Evolutionary conservation across 1,140 invertebrate genomes (phyloP), one percentile per base, ranked within the genome.

Genomic region (Zaprionus camerounensis): DNA sequence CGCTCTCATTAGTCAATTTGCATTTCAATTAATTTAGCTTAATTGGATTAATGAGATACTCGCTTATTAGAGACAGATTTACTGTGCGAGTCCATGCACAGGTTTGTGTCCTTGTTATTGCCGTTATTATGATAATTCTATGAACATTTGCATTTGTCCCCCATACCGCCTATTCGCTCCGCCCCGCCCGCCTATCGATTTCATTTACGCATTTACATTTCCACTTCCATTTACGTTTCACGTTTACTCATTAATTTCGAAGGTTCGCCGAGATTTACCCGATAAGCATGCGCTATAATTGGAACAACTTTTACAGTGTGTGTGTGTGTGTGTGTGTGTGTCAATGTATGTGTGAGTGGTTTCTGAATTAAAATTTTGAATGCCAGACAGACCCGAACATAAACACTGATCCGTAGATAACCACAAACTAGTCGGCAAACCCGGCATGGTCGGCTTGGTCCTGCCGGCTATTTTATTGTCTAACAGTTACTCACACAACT

Each of bases 11-110:
- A 87, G 85, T 81, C 85, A 81, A 87, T 87, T 88, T 87, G 59
- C 74, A 82, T 79, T 90, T 84, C 76, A 87, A 87, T 87, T 87
- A 87, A 87, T 87, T 87, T 87, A 73, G 78, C 84, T 81, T 81
- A 88, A 87, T 86, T 83, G 83, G 84, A 86, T 87, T 88, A 88
- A 87, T 81, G 81, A 85, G 81, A 90, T 88, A 88, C 71, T 90
- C 85, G 81, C 71, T 53, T 85, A 81, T 90, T 76, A 74, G 70
- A 57, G 66, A 44, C 65, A 85, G 75, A 84, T 88, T 75, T 83
- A 62, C 65, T 81, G 66, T 70, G 59, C 64, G 28, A 38, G 53
- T 41, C 22, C 24, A 12, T 24, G 46, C 22, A 13, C 22, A 13
- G 9, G 46, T 81, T 67, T 79, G 51, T 72, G 34, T 56, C 36